phyloP scores from a whole-genome alignment of 1,140 invertebrate genomes.

The Lucilia sericata region DNA sequence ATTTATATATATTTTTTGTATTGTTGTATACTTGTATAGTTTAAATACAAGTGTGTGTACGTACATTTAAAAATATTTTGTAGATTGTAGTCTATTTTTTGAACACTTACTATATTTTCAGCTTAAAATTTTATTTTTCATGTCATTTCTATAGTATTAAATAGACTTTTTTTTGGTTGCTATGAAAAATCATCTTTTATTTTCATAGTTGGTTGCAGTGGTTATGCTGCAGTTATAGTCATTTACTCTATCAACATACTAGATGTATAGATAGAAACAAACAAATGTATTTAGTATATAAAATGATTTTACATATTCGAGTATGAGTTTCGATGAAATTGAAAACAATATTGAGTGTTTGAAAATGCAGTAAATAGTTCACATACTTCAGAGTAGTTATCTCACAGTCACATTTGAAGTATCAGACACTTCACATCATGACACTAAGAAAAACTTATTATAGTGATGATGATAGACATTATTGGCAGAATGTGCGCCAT shows the following conservation, averaged over 20 bases:
- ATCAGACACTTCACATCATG: not conserved
- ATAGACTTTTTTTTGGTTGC: not conserved
- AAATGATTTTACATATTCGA: not conserved
- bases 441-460: not conserved
- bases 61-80: not conserved
- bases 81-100: not conserved
- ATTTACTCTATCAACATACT: not conserved
- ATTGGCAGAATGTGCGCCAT: not conserved
- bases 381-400: too few relatives aligned
- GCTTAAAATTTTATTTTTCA: not conserved
- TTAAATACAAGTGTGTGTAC: too few relatives aligned
- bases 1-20: not conserved
- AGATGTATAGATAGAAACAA: not conserved
- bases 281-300: not conserved
- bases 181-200: not conserved
- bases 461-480: not conserved
- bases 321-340: not conserved
- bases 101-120: too few relatives aligned
- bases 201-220: not conserved
- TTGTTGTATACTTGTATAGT: too few relatives aligned
- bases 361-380: not conserved
- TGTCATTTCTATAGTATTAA: not conserved
- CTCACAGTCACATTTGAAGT: too few relatives aligned
- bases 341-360: not conserved
- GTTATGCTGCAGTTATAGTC: slow-evolving; percentile 4